Evolutionary conservation across 2,113 vertebrate species (phyloP), one percentile per base, ranked within the genome.

Genomic region (Cyprinodon variegatus): DNA sequence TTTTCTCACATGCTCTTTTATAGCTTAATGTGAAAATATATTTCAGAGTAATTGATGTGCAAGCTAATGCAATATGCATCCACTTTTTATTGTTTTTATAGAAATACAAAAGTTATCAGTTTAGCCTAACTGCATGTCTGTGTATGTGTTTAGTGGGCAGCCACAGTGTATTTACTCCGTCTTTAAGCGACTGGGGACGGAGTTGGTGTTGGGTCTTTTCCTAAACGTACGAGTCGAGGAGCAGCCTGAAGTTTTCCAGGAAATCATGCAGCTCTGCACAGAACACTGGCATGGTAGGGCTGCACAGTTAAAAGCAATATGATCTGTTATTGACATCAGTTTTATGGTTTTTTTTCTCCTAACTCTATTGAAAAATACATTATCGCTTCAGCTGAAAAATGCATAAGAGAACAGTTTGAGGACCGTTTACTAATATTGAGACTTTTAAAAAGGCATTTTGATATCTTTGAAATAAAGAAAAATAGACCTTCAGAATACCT

Each of bases 181-280:
- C 53, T 93, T 91, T 61, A 94, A 93, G 73, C 65, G 40, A 39
- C 82, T 93, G 61, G 92, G 90, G 20, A 88, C 90, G 3, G 90
- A 93, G 82, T 72, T 93, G 88, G 91, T 90, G 17, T 72, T 94
- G 75, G 92, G 89, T 17, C 81, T 94, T 72, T 94, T 93, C 59
- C 77, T 93, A 59, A 93, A 93, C 0, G 73, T 93, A 4, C 77
- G 74, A 59, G 86, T 81, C 0, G 90, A 93, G 57, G 86, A 93
- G 65, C 83, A 91, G 43, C 89, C 92, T 1, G 81, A 91, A 53
- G 80, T 90, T 11, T 91, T 83, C 74, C 68, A 90, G 74, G 86
- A 93, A 66, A 91, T 93, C 66, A 72, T 67, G 7, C 71, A 88
- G 22, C 93, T 93, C 20, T 92, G 91, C 84, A 94, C 91, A 5